These are phyloP conservation scores for Leptarthrus brevirostris DNA, from an alignment of 2,888 invertebrate species.

Conservation along the genomic window DNA sequence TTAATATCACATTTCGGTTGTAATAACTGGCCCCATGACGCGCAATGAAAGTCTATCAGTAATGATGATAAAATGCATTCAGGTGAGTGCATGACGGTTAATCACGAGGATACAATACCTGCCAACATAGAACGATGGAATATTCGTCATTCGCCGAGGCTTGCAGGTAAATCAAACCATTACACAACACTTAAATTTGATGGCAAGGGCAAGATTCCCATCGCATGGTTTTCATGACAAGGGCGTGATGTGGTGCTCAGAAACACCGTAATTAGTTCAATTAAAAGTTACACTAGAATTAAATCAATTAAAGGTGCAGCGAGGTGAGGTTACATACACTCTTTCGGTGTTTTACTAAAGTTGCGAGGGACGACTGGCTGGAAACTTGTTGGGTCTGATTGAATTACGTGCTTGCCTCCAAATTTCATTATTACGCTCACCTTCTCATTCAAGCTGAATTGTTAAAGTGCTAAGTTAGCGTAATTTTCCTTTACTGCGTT, in stretches of 20 bases:
- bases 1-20: conserved; percentile 39
- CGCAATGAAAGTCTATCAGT: conserved; percentile 40
- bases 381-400: conserved; percentile 27
- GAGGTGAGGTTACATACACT: background rate
- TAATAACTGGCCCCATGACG: conserved; percentile 15
- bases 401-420: background rate
- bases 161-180: background rate
- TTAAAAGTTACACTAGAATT: conserved; percentile 42
- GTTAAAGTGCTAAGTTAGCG: background rate
- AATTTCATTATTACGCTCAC: background rate
- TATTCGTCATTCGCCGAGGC: background rate
- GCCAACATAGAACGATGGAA: conserved; percentile 27
- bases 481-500: background rate
- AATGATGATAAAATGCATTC: conserved; percentile 36
- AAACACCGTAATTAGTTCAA: conserved; percentile 20
- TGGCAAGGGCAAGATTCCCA: background rate
- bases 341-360: background rate
- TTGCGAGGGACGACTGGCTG: background rate
- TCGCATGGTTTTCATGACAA: background rate
- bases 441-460: background rate
- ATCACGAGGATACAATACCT: conserved; percentile 29
- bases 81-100: conserved; percentile 23
- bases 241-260: conserved; percentile 2
- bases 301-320: conserved; percentile 33
- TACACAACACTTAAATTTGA: background rate